These are phyloP conservation scores for Glaucopsyche alexis DNA, from an alignment of 2,888 invertebrate species.

Conservation along the genomic window DNA sequence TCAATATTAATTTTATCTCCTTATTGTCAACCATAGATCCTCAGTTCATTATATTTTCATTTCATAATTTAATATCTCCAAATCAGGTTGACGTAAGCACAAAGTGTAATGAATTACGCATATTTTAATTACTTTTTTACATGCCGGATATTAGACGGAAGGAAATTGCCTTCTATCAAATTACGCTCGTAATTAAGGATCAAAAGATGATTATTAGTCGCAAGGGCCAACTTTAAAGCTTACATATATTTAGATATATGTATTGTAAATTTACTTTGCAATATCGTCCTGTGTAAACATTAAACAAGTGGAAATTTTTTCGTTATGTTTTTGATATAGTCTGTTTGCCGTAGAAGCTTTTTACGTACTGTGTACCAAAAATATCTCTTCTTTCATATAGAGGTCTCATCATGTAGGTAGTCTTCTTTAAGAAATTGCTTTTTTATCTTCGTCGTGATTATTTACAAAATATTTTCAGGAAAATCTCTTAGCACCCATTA, in stretches of 20 bases:
- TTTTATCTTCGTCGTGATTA: too few species aligned
- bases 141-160: slow-evolving; percentile 32
- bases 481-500: too few species aligned
- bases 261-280: slow-evolving; percentile 1
- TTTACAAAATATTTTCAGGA: too few species aligned
- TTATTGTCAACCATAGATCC: slow-evolving; percentile 9
- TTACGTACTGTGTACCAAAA: too few species aligned
- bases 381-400: too few species aligned
- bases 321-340: not conserved
- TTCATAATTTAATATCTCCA: slow-evolving; percentile 15
- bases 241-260: too few species aligned
- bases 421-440: too few species aligned
- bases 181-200: slow-evolving; percentile 37
- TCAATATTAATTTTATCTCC: not conserved
- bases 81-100: not conserved
- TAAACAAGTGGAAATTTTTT: not conserved
- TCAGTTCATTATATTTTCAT: not conserved
- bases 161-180: slow-evolving; percentile 36
- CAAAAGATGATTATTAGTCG: slow-evolving; percentile 36
- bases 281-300: not conserved
- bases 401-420: too few species aligned
- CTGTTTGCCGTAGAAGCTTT: not conserved
- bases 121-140: slow-evolving; percentile 27
- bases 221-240: slow-evolving; percentile 5
- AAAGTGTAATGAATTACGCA: slow-evolving; percentile 24